Evolutionary conservation across 2,797 vertebrate species (phyloP).

Genomic region (Calcarius lapponicus): DNA sequence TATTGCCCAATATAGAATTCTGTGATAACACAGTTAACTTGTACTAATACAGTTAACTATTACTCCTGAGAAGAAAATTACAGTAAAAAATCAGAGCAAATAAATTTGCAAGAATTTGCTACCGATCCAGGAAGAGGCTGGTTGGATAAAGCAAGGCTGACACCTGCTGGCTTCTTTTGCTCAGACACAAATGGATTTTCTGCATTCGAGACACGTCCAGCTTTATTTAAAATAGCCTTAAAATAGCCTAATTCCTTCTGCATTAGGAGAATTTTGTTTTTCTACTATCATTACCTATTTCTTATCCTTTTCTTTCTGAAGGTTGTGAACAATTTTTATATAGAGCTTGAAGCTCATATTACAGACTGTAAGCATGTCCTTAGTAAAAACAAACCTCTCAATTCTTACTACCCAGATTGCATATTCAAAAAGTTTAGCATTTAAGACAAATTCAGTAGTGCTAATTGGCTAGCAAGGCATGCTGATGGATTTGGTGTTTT

Average conservation of each 20-base stretch:
- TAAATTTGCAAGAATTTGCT: not conserved
- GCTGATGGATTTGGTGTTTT: not conserved
- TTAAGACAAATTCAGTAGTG: not conserved
- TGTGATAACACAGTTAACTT: not conserved
- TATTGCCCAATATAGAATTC: not conserved
- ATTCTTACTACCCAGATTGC: not conserved
- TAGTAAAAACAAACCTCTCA: not conserved
- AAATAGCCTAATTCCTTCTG: not conserved
- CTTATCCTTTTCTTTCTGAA: not conserved
- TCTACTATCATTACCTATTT: not conserved
- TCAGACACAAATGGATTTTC: not conserved
- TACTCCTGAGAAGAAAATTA: conserved; percentile 34
- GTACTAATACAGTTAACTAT: not conserved
- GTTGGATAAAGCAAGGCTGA: conserved; percentile 63
- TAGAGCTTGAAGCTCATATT: not conserved
- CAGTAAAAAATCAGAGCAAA: not conserved
- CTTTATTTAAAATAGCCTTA: not conserved
- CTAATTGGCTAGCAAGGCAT: not conserved
- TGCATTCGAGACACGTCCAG: not conserved
- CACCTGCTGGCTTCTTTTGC: conserved; percentile 52
- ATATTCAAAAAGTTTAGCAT: not conserved
- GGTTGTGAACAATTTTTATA: not conserved
- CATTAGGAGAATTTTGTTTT: not conserved
- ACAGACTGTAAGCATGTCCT: not conserved
- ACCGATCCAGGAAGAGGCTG: not conserved